Evolutionary conservation across 2,888 invertebrate species (phyloP).

Genomic region (Cremastinae sp.): DNA sequence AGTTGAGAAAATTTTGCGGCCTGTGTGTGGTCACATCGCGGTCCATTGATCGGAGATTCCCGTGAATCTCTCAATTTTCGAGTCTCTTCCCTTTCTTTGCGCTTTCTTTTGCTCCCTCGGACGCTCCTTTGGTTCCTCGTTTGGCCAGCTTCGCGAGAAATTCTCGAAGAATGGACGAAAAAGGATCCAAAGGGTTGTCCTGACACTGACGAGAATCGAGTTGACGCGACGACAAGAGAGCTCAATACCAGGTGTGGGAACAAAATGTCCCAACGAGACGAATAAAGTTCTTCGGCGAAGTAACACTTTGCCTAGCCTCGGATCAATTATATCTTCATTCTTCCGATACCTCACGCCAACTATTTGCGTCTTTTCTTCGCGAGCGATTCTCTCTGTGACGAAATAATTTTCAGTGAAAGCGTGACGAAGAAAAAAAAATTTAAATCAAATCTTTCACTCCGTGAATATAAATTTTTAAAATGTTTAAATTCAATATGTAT

Average conservation of each 20-base stretch:
- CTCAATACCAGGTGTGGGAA: constrained; percentile 54
- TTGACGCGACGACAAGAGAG: constrained; percentile 35
- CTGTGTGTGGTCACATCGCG: constrained; percentile 34
- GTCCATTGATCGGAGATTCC: constrained; percentile 49
- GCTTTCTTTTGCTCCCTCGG: constrained; percentile 39
- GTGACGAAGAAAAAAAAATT: too few species aligned
- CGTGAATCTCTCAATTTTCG: constrained; percentile 35
- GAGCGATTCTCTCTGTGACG: too few species aligned
- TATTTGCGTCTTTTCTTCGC: constrained; percentile 2
- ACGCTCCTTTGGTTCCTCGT: constrained; percentile 5
- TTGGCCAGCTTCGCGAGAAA: too few species aligned
- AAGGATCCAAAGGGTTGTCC: constrained; percentile 60
- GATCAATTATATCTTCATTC: constrained; percentile 30
- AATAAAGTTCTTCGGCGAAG: constrained; percentile 57
- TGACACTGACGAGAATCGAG: constrained; percentile 47
- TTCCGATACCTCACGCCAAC: constrained; percentile 24
- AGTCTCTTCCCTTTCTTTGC: constrained; percentile 45
- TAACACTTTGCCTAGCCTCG: constrained; percentile 46
- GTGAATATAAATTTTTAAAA: too few species aligned
- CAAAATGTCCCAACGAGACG: constrained; percentile 44
- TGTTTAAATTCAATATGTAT: too few species aligned
- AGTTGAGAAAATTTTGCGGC: constrained; percentile 7
- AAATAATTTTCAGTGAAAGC: too few species aligned
- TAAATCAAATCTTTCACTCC: too few species aligned
- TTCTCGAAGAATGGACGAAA: constrained; percentile 12